Base-by-base conservation (phyloP, 2,888 invertebrate species). In the Harmothoe impar region DNA sequence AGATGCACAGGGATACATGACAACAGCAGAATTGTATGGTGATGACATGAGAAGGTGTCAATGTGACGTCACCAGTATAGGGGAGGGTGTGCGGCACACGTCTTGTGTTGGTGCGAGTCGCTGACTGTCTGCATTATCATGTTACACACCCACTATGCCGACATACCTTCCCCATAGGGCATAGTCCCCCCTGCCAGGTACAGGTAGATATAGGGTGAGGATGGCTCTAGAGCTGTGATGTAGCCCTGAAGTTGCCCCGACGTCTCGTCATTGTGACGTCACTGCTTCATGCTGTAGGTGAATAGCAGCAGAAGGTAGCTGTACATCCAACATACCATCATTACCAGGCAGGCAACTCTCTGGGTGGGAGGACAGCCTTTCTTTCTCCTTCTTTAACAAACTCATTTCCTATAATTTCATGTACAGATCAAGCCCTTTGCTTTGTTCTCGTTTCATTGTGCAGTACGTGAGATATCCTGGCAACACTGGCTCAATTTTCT, bases 401-500 rank as follows among this genome's bases (percentile, higher is more conserved):
- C 68, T 68, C n/a, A 77, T 77, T 77, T 33, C 31, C 33, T 31
- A 29, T 77, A 5, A 77, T 77, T 77, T 77, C 77, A 29, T 77
- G 77, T 77, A 31, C 77, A 10, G n/a, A n/a, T n/a, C n/a, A n/a
- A n/a, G n/a, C n/a, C n/a, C n/a, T n/a, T n/a, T n/a, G 77, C 31
- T 77, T 77, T 5, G 33, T 77, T 77, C 31, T 77, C 5, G 77
- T 77, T 77, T 77, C 25, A 7, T 31, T 23, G 77, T 77, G 77
- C 77, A 29, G 77, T 77, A 15, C 77, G 29, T 33, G 29, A 23
- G 77, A 23, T 77, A 33, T 77, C 77, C 77, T 77, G 77, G 77
- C 77, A 77, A 77, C 77, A 77, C 77, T 77, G 77, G 77, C 77
- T 77, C 77, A 77, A 77, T 10, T 7, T 52, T 52, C 17, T 68